Evolutionary conservation across 2,113 vertebrate species (phyloP), one percentile per base, ranked within the genome.

Genomic region (Alethe castanea): DNA sequence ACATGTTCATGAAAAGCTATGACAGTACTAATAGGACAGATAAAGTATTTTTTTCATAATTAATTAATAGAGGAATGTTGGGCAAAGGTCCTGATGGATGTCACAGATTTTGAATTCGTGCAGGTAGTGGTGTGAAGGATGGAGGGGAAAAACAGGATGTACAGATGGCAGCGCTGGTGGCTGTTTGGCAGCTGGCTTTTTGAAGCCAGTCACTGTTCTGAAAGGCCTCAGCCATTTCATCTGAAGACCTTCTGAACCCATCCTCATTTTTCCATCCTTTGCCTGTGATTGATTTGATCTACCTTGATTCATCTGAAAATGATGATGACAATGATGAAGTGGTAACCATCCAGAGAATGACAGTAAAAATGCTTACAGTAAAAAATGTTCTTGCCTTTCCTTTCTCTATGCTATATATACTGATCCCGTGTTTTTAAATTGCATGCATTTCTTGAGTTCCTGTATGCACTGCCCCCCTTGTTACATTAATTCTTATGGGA

Each of bases 281-380:
- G 2, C 28, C 38, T 1, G 0, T 93, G 95, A 97, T 77, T 94
- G 90, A 93, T 97, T 93, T 90, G 67, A 88, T 86, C 74, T 92
- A 60, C 52, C 44, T 71, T 92, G 91, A 83, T 92, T 94, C 76
- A 90, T 94, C 92, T 70, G 88, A 95, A 93, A 92, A 88, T 84
- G 83, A 90, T 94, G 67, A 94, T 91, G 94, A 96, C 91, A 94
- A 7, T 95, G 96, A 96, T 83, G 72, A 93, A 97, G 88, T 14
- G 12, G 77, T 81, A 93, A 71, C 88, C 42, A 84, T 78, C 69
- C 64, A 71, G 56, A 92, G 24, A 74, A 62, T 78, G 64, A 88
- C 71, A 92, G 80, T 60, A 88, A 84, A 92, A 96, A 92, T 56
- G 47, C 86, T 88, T 88, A 78, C 40, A 70, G 60, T 86, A 92